A percentile compares a stretch with the other conserved stretches of the same genome.
These are phyloP conservation scores for Isurus oxyrinchus DNA, from an alignment of 2,113 vertebrate genomes.

Conservation along the genomic window DNA sequence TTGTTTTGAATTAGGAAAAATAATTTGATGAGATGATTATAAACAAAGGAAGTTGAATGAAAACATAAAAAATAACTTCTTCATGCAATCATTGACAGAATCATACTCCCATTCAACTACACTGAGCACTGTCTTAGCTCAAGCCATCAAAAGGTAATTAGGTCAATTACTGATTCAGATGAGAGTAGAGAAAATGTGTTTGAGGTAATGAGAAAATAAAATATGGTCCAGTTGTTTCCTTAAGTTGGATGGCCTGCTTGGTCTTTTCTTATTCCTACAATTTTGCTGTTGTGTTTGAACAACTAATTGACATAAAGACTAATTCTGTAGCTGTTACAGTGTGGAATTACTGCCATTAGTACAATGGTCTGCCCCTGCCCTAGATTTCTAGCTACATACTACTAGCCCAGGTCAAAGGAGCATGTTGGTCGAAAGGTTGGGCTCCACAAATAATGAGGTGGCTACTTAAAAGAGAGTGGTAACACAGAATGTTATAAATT, in stretches of 20 bases:
- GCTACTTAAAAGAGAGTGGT: neutral
- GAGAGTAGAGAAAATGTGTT: neutral
- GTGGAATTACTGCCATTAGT: neutral
- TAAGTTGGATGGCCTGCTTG: neutral
- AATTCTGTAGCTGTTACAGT: neutral
- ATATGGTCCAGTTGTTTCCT: neutral
- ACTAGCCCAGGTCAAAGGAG: neutral
- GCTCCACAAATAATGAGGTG: neutral
- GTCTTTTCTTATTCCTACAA: neutral
- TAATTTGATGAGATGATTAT: neutral
- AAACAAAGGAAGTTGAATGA: neutral
- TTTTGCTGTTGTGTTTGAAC: neutral
- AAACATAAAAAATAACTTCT: neutral
- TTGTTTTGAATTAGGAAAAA: neutral
- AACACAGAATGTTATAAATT: neutral
- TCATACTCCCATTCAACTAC: neutral
- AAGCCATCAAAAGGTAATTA: neutral
- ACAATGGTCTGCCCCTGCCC: neutral
- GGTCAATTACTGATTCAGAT: neutral
- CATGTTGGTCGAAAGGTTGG: neutral
- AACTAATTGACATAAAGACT: neutral
- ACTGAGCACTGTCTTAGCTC: neutral
- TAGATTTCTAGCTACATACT: neutral
- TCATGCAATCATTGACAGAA: neutral
- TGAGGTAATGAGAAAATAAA: neutral